These are phyloP conservation scores for Cyphomyrus discorhynchus DNA, from an alignment of 2,113 vertebrate genomes.

Conservation along the genomic window DNA sequence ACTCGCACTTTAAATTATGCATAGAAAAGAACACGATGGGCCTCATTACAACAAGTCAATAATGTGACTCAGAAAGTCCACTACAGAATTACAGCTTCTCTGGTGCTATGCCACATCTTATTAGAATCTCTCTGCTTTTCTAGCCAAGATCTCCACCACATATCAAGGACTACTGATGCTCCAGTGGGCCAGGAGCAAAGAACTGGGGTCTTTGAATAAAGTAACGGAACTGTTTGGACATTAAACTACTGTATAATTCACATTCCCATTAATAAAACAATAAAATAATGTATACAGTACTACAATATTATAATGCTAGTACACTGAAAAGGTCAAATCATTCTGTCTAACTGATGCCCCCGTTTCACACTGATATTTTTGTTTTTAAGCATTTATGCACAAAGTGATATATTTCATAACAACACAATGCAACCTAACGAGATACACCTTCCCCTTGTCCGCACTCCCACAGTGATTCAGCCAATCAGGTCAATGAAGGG, in stretches of 20 bases:
- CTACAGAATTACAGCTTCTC: not conserved
- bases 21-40: not conserved
- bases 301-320: not conserved
- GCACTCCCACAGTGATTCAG: not conserved
- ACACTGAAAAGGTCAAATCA: not conserved
- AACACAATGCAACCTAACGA: not conserved
- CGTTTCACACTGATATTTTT: not conserved
- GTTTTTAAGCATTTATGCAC: not conserved
- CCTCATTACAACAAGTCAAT: not conserved
- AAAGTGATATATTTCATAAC: not conserved
- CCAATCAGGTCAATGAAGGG: not conserved
- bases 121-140: not conserved
- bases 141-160: not conserved
- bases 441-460: not conserved
- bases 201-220: not conserved
- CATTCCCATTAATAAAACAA: not conserved
- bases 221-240: not conserved
- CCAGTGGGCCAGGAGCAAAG: not conserved
- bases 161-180: not conserved
- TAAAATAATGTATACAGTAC: not conserved
- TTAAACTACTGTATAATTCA: not conserved
- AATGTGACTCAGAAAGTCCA: not conserved
- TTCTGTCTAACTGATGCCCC: not conserved
- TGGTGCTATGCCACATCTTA: not conserved
- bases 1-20: not conserved